Evolutionary conservation across 2,888 invertebrate genomes (phyloP), one percentile per base, ranked within the genome.

Genomic region (Diplazon laetatorius): DNA sequence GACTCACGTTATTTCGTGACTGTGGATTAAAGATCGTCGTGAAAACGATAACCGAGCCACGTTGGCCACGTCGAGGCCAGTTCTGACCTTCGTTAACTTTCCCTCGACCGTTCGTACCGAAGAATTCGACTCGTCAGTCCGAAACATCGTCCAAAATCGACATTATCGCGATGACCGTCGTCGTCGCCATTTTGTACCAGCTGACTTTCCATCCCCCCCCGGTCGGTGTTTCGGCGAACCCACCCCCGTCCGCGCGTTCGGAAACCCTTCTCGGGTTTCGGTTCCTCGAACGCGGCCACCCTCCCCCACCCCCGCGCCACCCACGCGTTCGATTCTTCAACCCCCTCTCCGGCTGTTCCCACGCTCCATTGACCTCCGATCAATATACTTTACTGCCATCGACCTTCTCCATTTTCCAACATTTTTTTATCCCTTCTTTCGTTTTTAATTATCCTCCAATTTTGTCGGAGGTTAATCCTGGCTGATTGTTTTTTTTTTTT

Each of bases 171-270:
- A 59, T 25, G 35, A 22, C 55, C 76, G 63, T 72, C 68, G 72
- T 69, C 62, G 71, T 80, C 85, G 84, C 86, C 86, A 86, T 86
- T 80, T 86, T 86, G 80, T 83, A 81, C 81, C 86, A 86, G 86
- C 87, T 86, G 86, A 85, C 68, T 79, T 72, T 69, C 55, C 78
- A 79, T 75, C 72, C 76, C 78, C 62, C 76, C n/a, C n/a, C n/a
- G n/a, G n/a, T n/a, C n/a, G n/a, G n/a, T n/a, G 75, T 75, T 55
- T 30, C 14, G 55, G 9, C 52, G 59, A 68, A 52, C 37, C 69
- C n/a, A 69, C 69, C 75, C 12, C 60, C 30, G 35, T 12, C 62
- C 46, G 30, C 30, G 12, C 39, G 0, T 5, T 4, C n/a, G 16
- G 1, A 18, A 42, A n/a, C 8, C 71, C 50, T 39, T 37, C 20